phyloP scores from a whole-genome alignment of 1,140 invertebrate genomes.

The Pararge aegeria region DNA sequence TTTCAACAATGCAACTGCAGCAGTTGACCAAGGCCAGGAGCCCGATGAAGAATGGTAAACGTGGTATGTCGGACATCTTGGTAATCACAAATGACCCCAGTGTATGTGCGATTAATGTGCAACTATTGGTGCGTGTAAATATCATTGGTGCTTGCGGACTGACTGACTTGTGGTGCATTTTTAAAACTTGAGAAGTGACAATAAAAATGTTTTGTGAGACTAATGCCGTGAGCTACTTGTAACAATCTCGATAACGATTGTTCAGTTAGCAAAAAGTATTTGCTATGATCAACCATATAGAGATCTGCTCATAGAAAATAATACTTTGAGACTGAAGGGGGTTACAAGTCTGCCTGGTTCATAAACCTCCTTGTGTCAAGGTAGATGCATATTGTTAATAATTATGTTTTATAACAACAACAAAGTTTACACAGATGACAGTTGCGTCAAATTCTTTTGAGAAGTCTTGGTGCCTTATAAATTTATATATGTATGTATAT shows the following conservation, averaged over 20 bases:
- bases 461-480: too few species aligned
- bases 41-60: slow-evolving; percentile 69
- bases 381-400: slow-evolving; percentile 10
- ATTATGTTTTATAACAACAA: neutral
- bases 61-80: slow-evolving; percentile 32
- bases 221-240: too few species aligned
- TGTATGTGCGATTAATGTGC: slow-evolving; percentile 34
- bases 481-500: too few species aligned
- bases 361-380: neutral
- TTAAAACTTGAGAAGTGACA: neutral
- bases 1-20: slow-evolving; percentile 51
- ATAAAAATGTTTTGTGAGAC: too few species aligned
- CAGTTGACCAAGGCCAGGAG: slow-evolving; percentile 50
- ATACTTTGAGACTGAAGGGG: too few species aligned
- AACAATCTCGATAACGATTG: too few species aligned
- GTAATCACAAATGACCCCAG: slow-evolving; percentile 26
- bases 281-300: too few species aligned
- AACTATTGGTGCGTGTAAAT: slow-evolving; percentile 49
- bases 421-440: too few species aligned
- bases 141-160: slow-evolving; percentile 52
- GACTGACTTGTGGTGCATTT: slow-evolving; percentile 9
- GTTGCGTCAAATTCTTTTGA: too few species aligned
- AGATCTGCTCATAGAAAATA: too few species aligned
- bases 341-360: too few species aligned
- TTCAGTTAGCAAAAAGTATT: too few species aligned